These are phyloP conservation scores for Belgica antarctica DNA, from an alignment of 2,888 invertebrate genomes.

Conservation along the genomic window DNA sequence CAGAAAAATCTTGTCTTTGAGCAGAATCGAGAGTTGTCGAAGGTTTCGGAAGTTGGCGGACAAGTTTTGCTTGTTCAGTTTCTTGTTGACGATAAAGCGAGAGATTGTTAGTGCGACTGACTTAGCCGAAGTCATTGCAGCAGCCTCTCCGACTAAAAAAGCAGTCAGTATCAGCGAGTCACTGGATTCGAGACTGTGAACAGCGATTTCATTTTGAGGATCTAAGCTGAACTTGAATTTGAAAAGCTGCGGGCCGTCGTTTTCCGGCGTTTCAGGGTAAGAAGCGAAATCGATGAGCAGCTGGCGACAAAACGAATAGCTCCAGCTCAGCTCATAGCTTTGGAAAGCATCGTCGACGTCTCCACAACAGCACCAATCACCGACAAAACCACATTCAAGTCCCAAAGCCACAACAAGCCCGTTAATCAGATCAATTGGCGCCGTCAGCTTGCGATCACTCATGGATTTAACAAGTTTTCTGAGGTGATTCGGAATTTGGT, in stretches of 20 bases:
- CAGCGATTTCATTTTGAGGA: background rate
- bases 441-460: no score
- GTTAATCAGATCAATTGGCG: background rate
- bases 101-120: background rate
- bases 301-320: background rate
- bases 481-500: background rate
- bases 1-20: conserved; percentile 32
- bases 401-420: background rate
- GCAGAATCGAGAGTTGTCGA: background rate
- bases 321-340: background rate
- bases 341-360: background rate
- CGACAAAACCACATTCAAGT: conserved; percentile 10
- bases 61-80: background rate
- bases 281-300: background rate
- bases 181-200: background rate
- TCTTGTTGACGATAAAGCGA: background rate
- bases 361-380: background rate
- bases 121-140: background rate
- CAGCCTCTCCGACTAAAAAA: background rate
- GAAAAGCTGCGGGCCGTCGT: background rate
- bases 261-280: background rate
- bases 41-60: conserved; percentile 21
- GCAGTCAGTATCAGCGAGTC: background rate
- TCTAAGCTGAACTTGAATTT: background rate
- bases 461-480: background rate